Conservation (phyloP, 2,888 invertebrate species). For the Aplocera efformata region DNA sequence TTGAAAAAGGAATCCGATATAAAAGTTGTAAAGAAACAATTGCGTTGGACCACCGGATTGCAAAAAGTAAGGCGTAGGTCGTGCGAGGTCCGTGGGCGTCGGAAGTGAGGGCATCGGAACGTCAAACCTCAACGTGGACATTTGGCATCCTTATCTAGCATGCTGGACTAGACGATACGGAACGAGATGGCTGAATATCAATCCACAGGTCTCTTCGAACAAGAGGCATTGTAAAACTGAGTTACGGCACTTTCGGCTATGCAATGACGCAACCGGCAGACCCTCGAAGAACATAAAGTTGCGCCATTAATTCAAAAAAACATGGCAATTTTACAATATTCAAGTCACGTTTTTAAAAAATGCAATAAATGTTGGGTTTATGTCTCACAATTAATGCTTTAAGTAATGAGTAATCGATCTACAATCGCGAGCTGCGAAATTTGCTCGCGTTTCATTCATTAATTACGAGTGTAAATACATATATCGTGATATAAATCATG, state of each 20-base stretch:
- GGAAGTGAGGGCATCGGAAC: slow-evolving; percentile 67
- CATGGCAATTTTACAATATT: slow-evolving; percentile 56
- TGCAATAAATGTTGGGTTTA: slow-evolving; percentile 49
- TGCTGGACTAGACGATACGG: slow-evolving; percentile 37
- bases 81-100: slow-evolving; percentile 75
- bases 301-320: slow-evolving; percentile 56
- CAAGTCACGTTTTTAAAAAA: slow-evolving; percentile 53
- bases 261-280: slow-evolving; percentile 59
- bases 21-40: slow-evolving; percentile 48
- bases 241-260: slow-evolving; percentile 73
- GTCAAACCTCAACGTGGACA: slow-evolving; percentile 41
- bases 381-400: slow-evolving; percentile 46
- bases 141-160: slow-evolving; percentile 65
- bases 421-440: slow-evolving; percentile 29
- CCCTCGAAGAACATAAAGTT: slow-evolving; percentile 42
- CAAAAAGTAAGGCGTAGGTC: slow-evolving; percentile 71
- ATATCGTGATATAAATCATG: slow-evolving; percentile 22
- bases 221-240: slow-evolving; percentile 70
- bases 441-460: slow-evolving; percentile 25
- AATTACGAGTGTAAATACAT: slow-evolving; percentile 27
- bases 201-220: no score
- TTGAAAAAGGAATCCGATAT: slow-evolving; percentile 37
- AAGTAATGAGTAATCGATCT: slow-evolving; percentile 39
- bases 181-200: slow-evolving; percentile 49
- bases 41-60: slow-evolving; percentile 61